A percentile compares a stretch with the other conserved stretches of the same genome.
Evolutionary conservation across 2,113 vertebrate species (phyloP).

Genomic region (Spizaetus ornatus): DNA sequence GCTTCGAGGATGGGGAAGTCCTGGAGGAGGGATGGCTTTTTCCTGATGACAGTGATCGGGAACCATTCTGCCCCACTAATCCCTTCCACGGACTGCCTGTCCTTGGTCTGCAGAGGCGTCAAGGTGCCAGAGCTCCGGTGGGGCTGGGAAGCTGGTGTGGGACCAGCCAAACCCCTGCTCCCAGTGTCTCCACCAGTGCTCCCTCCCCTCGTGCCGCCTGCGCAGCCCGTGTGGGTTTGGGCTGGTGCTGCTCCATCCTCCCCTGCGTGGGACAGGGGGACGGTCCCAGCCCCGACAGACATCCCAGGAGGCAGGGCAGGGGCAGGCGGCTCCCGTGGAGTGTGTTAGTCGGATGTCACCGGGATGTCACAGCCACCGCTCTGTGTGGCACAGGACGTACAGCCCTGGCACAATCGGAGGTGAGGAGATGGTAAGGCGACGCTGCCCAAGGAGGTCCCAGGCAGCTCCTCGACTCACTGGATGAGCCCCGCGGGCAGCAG

Average conservation of each 20-base stretch:
- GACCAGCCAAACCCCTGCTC: background rate
- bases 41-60: fast-evolving
- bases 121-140: background rate
- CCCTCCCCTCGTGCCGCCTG: background rate
- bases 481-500: background rate
- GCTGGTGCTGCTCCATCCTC: background rate
- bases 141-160: background rate
- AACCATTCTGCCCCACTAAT: background rate
- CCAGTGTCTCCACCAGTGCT: background rate
- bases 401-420: fast-evolving
- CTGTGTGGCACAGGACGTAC: fast-evolving
- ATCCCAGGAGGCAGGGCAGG: background rate
- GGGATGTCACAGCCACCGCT: background rate
- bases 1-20: background rate
- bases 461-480: background rate
- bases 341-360: background rate
- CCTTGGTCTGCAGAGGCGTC: background rate
- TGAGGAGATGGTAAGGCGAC: background rate
- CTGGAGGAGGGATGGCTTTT: background rate
- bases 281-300: background rate
- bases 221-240: background rate
- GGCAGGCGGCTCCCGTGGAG: background rate
- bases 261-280: background rate
- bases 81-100: background rate
- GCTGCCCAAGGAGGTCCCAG: background rate